Conservation (phyloP, 2,797 vertebrate genomes). For the Cynodonichthys magdalenae region DNA sequence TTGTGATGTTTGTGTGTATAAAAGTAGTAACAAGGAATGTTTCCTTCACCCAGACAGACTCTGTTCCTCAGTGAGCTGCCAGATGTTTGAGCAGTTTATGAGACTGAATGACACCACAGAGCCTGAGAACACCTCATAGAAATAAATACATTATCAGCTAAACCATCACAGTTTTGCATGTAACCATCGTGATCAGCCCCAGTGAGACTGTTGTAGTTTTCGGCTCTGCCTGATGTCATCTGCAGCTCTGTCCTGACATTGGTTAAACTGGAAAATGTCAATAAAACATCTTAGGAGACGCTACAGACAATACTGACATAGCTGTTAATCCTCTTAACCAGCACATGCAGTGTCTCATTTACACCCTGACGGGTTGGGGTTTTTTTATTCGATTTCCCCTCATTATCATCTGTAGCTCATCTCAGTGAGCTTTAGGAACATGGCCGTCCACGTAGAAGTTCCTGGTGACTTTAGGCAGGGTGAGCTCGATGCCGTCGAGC, state of each 20-base stretch:
- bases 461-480: conserved; percentile 89
- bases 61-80: not conserved
- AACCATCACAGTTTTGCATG: conserved; percentile 23
- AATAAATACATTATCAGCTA: conserved; percentile 31
- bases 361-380: not conserved
- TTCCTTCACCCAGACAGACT: conserved; percentile 36
- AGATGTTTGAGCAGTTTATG: conserved; percentile 29
- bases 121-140: conserved; percentile 33
- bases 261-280: conserved; percentile 32
- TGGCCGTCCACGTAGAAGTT: conserved; percentile 96
- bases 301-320: conserved; percentile 21
- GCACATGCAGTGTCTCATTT: conserved; percentile 1
- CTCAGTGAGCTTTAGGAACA: conserved; percentile 90
- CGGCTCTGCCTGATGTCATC: conserved; percentile 7
- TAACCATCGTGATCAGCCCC: conserved; percentile 49
- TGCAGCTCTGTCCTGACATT: conserved; percentile 26
- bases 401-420: not conserved
- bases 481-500: conserved; percentile 88
- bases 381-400: not conserved
- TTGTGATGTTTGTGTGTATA: conserved; percentile 65
- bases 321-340: conserved; percentile 25
- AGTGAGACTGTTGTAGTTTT: conserved; percentile 14
- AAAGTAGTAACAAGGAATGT: conserved; percentile 76
- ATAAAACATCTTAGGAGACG: conserved; percentile 28
- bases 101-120: conserved; percentile 24